Evolutionary conservation across 2,113 vertebrate species (phyloP), one percentile per base, ranked within the genome.

Genomic region (Chiloscyllium plagiosum): DNA sequence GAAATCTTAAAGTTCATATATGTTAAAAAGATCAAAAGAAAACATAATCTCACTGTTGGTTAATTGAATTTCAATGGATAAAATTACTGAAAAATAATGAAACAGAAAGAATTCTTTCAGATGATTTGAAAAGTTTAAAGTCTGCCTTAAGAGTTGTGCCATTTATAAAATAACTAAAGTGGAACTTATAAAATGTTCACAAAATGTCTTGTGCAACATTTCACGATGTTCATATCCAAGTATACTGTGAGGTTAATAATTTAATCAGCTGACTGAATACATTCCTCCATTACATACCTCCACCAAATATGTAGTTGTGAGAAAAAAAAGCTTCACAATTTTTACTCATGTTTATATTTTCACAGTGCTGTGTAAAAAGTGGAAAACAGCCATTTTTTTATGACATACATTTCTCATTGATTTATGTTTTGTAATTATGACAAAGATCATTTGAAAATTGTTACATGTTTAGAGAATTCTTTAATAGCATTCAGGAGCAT

Each of bases 1-100:
- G 42, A 94, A 47, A 47, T 52, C 37, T 95, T 52, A 95, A 72
- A 52, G 68, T 72, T 26, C 1, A 95, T 17, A 20, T 17, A 72
- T 2, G 13, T 33, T 10, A 19, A 50, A 72, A 61, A 50, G 12
- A 72, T 33, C 47, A 42, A 20, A 52, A 66, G n/a, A 37, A 95
- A 72, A 76, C 94, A 95, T 76, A 33, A 72, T 12, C 42, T 72
- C 42, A 68, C 29, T 15, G 33, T 72, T 50, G 68, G 50, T 96
- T 97, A 97, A 6, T 66, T n/a, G 29, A 33, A 37, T n/a, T 92
- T 92, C 56, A 92, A 92, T 19, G 17, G 61, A 92, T 37, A 66
- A 56, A 92, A 65, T 65, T 65, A 33, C 20, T 65, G 56, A 66
- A 15, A 66, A 66, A 61, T 61, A 29, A 87, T 10, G 42, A 56